These are phyloP conservation scores for Pristionchus mayeri DNA, from an alignment of 2,888 invertebrate species.

Conservation along the genomic window DNA sequence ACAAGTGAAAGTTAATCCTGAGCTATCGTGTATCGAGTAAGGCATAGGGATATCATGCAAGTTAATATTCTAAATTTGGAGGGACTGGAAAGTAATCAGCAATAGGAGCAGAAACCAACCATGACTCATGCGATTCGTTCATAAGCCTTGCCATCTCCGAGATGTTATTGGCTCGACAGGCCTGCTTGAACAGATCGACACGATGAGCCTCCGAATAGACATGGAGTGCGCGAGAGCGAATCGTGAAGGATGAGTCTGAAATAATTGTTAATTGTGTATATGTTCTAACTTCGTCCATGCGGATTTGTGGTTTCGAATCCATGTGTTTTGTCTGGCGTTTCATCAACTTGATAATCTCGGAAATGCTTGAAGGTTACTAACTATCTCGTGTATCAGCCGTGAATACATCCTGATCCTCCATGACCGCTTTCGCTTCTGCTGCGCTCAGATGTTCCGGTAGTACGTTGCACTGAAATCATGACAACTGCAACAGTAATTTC, in stretches of 20 bases:
- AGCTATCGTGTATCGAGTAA: not conserved
- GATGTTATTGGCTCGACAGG: conserved; percentile 79
- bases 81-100: conserved; percentile 53
- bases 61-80: too few relatives aligned
- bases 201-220: conserved; percentile 88
- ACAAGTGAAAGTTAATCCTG: too few relatives aligned
- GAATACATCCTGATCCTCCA: conserved; percentile 11
- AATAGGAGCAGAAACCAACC: not conserved
- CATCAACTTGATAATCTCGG: too few relatives aligned
- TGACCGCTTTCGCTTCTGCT: conserved; percentile 39
- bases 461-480: conserved; percentile 49
- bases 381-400: not conserved
- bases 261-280: too few relatives aligned
- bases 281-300: too few relatives aligned
- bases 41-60: conserved; percentile 59
- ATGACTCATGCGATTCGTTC: conserved; percentile 80
- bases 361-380: not conserved
- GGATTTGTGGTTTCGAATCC: too few relatives aligned
- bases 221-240: conserved; percentile 90
- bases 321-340: too few relatives aligned
- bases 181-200: conserved; percentile 85
- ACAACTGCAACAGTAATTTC: too few relatives aligned
- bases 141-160: conserved; percentile 82
- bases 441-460: conserved; percentile 55
- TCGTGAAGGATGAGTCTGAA: conserved; percentile 80